Percentiles rank a stretch among this genome's conserved stretches.
Conservation (phyloP, 2,797 vertebrate genomes). For the Neosilurus hyrtlii region DNA sequence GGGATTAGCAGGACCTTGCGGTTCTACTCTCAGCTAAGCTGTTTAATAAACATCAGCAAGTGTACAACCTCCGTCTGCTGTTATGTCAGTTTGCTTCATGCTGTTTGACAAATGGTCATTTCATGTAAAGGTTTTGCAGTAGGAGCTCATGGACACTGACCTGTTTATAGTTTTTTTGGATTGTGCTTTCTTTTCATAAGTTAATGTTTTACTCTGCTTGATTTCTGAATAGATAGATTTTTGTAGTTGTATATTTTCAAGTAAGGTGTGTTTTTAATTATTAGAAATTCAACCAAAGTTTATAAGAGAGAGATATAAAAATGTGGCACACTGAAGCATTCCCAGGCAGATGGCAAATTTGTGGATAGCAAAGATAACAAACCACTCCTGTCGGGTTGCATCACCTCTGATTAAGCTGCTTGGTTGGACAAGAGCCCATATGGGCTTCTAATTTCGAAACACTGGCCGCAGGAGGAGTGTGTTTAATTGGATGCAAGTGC, state of each 20-base stretch:
- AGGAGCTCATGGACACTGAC: background rate
- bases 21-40: constrained; percentile 24
- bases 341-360: constrained; percentile 19
- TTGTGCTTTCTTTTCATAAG: background rate
- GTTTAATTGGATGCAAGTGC: background rate
- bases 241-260: background rate
- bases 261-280: background rate
- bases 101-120: background rate
- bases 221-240: background rate
- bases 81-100: background rate
- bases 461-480: background rate
- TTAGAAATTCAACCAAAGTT: background rate
- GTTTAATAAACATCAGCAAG: constrained; percentile 12
- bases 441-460: constrained; percentile 16
- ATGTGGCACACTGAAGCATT: background rate
- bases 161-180: background rate
- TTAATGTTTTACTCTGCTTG: background rate
- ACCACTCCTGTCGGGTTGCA: constrained; percentile 14
- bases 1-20: constrained; percentile 19
- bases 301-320: background rate
- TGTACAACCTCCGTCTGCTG: background rate
- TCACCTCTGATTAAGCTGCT: constrained; percentile 18
- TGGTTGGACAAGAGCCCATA: constrained; percentile 6
- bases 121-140: background rate
- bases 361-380: constrained; percentile 9